Evolutionary conservation across 2,888 invertebrate species (phyloP).

Genomic region (Coenonympha arcania): DNA sequence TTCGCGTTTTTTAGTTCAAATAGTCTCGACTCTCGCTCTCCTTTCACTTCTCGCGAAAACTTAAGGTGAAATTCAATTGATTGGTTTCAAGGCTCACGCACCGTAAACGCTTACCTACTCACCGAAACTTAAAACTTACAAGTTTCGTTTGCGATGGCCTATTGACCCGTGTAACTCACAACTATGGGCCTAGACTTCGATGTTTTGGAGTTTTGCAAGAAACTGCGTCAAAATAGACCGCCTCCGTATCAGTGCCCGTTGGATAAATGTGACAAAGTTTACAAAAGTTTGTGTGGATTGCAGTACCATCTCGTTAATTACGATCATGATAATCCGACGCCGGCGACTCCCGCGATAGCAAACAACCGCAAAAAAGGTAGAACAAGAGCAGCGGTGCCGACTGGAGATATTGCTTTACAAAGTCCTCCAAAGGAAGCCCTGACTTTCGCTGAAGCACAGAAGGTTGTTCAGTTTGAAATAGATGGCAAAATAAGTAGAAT

Average conservation of each 20-base stretch:
- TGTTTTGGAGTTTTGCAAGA: conserved; percentile 87
- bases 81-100: not conserved
- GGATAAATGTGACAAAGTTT: conserved; percentile 87
- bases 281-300: conserved; percentile 88
- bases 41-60: conserved; percentile 33
- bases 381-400: conserved; percentile 74
- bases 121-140: not conserved
- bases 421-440: conserved; percentile 79
- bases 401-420: conserved; percentile 69
- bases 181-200: conserved; percentile 89
- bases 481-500: conserved; percentile 83
- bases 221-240: conserved; percentile 83
- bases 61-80: conserved; percentile 14
- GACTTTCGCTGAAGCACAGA: conserved; percentile 88
- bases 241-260: conserved; percentile 92
- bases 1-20: conserved; percentile 14
- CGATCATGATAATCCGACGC: conserved; percentile 86
- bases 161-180: conserved; percentile 15
- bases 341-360: conserved; percentile 76
- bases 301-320: conserved; percentile 89
- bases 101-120: not conserved
- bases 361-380: conserved; percentile 78
- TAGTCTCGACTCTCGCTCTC: conserved; percentile 18
- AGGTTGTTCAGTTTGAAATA: conserved; percentile 89
- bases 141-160: conserved; percentile 9